Evolutionary conservation across 2,888 invertebrate species (phyloP).

Genomic region (Acronicta psi): DNA sequence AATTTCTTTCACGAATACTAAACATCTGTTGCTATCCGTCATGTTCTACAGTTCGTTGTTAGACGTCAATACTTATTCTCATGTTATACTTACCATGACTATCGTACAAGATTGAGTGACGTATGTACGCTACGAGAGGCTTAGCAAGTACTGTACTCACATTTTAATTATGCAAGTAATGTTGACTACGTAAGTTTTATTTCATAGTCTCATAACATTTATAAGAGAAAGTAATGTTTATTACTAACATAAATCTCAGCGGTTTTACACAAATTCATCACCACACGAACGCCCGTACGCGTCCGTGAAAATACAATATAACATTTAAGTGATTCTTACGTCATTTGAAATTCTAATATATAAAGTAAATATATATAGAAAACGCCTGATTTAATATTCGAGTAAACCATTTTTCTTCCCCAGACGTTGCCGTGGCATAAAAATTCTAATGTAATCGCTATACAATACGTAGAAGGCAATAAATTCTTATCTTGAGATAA

Average conservation of each 20-base stretch:
- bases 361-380: conserved; percentile 51
- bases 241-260: conserved; percentile 27
- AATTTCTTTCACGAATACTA: conserved; percentile 61
- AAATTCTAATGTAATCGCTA: conserved; percentile 60
- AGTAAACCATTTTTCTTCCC: conserved; percentile 53
- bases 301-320: conserved; percentile 34
- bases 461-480: conserved; percentile 63
- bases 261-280: conserved; percentile 20
- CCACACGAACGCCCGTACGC: neutral
- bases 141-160: conserved; percentile 2
- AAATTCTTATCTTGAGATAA: conserved; percentile 75
- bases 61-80: conserved; percentile 19
- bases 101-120: conserved; percentile 14
- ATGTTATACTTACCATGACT: conserved; percentile 19
- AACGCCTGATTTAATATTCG: conserved; percentile 54
- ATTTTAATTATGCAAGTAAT: conserved; percentile 9
- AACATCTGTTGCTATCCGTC: conserved; percentile 38
- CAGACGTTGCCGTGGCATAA: conserved; percentile 52
- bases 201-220: neutral
- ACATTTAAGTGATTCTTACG: conserved; percentile 34
- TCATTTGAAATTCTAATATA: conserved; percentile 52
- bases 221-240: neutral
- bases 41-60: conserved; percentile 28
- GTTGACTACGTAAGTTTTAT: conserved; percentile 1
- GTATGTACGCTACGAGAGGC: conserved; percentile 15